Conservation (phyloP, 2,113 vertebrate species). For the Oncorhynchus kisutch region DNA sequence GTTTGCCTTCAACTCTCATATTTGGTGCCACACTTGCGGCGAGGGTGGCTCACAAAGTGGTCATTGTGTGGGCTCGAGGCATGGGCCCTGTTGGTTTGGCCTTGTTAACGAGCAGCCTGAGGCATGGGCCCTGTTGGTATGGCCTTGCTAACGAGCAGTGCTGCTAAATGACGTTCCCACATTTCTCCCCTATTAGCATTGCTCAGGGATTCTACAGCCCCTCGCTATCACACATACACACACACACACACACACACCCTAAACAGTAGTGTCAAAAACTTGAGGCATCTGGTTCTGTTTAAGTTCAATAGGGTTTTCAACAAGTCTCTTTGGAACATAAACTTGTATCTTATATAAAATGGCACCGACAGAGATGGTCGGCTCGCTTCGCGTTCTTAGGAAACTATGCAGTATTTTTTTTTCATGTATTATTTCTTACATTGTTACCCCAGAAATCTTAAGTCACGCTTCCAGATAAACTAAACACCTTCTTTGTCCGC, state of each 20-base stretch:
- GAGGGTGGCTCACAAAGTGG: conserved; percentile 50
- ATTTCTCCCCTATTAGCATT: conserved; percentile 50
- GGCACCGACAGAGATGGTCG: no score
- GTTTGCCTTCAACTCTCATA: conserved; percentile 49
- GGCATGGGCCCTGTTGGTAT: conserved; percentile 54
- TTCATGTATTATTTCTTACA: no score
- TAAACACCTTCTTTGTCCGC: no score
- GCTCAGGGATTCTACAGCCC: conserved; percentile 16
- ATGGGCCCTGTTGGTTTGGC: conserved; percentile 57
- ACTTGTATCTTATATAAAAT: neutral
- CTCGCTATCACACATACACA: neutral
- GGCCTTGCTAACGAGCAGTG: conserved; percentile 59
- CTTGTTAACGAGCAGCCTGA: conserved; percentile 58
- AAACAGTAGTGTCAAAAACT: neutral
- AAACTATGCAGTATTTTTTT: no score
- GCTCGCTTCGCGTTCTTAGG: no score
- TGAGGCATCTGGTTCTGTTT: neutral
- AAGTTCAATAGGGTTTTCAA: conserved; percentile 16
- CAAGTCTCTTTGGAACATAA: conserved; percentile 5
- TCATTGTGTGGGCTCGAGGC: conserved; percentile 58
- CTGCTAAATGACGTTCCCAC: conserved; percentile 34
- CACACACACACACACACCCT: neutral
- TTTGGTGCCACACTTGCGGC: conserved; percentile 40
- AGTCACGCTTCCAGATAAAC: no score
- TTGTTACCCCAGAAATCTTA: no score